phyloP scores from a whole-genome alignment of 2,113 vertebrate genomes.

The Geococcyx californianus region DNA sequence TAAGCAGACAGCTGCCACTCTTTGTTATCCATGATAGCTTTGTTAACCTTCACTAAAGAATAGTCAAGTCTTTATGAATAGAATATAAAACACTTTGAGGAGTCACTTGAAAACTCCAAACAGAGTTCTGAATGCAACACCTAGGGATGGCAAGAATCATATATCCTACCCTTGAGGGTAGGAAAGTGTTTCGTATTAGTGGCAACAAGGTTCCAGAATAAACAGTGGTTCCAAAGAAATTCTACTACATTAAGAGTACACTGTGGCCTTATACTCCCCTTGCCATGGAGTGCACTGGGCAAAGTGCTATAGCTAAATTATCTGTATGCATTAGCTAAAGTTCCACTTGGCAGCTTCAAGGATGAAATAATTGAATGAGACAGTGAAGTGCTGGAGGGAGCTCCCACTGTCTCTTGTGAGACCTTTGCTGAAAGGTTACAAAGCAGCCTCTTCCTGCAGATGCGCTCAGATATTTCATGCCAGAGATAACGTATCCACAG shows the following conservation, averaged over 20 bases:
- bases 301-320: neutral
- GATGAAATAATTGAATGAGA: neutral
- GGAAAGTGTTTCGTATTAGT: neutral
- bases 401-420: neutral
- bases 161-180: neutral
- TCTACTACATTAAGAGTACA: neutral
- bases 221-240: neutral
- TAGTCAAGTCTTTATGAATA: neutral
- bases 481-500: fast-evolving
- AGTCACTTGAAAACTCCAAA: neutral
- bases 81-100: neutral
- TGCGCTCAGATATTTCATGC: neutral
- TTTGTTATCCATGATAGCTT: neutral
- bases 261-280: neutral
- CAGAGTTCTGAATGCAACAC: neutral
- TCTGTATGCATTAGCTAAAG: neutral
- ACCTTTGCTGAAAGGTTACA: neutral
- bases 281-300: neutral
- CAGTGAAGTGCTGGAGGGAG: neutral
- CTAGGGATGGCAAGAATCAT: neutral
- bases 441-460: neutral
- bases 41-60: neutral
- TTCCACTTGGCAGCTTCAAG: neutral
- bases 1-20: neutral
- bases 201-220: neutral